Percentiles rank a stretch among this genome's conserved stretches.
Evolutionary conservation across 2,888 invertebrate species (phyloP).

Genomic region (Eupithecia insigniata): DNA sequence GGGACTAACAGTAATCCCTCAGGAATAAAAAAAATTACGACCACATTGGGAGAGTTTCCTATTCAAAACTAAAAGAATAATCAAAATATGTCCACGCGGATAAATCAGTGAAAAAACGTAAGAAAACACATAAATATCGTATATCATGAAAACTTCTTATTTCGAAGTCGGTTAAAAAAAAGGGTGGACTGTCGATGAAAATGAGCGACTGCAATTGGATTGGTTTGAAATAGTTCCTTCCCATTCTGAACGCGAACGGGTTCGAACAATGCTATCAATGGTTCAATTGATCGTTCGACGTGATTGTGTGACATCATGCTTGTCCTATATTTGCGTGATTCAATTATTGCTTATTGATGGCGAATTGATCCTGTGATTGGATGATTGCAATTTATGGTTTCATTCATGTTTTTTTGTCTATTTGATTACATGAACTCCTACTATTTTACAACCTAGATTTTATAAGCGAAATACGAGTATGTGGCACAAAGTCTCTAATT

Average conservation of each 20-base stretch:
- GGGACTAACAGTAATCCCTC: too few species aligned
- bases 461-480: background rate
- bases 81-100: background rate
- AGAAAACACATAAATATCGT: too few species aligned
- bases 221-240: background rate
- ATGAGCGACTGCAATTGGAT: background rate
- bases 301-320: constrained; percentile 67
- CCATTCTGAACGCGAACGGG: background rate
- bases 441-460: background rate
- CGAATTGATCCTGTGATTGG: constrained; percentile 60
- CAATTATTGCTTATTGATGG: constrained; percentile 74
- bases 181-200: too few species aligned
- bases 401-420: constrained; percentile 37
- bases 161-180: background rate
- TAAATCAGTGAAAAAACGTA: too few species aligned
- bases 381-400: constrained; percentile 33
- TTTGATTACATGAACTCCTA: background rate
- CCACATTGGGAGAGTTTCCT: too few species aligned
- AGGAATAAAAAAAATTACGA: too few species aligned
- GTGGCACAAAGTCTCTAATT: background rate
- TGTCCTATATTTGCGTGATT: constrained; percentile 70
- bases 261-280: background rate
- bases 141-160: background rate
- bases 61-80: background rate
- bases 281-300: constrained; percentile 57